Evolutionary conservation across 2,113 vertebrate species (phyloP).

Genomic region (Urocynchramus pylzowi): DNA sequence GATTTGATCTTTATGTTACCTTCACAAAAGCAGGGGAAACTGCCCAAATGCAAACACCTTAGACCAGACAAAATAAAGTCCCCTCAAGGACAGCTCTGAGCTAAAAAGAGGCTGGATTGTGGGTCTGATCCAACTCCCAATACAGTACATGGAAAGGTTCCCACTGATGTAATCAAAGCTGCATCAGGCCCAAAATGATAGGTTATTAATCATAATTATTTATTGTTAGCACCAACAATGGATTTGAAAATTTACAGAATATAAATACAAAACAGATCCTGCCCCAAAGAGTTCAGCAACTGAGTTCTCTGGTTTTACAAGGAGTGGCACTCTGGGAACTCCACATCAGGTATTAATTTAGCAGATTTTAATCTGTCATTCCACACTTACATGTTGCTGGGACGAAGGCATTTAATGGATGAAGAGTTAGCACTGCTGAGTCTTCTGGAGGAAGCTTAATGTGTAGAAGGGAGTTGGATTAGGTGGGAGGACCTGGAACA

Average conservation of each 20-base stretch:
- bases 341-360: conserved; percentile 39
- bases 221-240: conserved; percentile 40
- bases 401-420: background rate
- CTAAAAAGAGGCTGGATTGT: background rate
- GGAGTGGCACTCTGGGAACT: background rate
- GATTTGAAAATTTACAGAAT: conserved; percentile 10
- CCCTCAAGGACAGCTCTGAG: background rate
- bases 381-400: background rate
- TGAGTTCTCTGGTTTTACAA: background rate
- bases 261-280: conserved; percentile 27
- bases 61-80: conserved; percentile 1
- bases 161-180: conserved; percentile 33
- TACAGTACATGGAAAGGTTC: conserved; percentile 4
- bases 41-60: background rate
- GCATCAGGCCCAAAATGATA: conserved; percentile 7
- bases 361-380: conserved; percentile 22
- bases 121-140: conserved; percentile 24
- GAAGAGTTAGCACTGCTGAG: background rate
- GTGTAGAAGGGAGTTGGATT: background rate
- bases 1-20: background rate
- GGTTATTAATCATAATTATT: conserved; percentile 23
- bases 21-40: background rate
- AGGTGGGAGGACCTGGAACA: background rate
- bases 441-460: background rate
- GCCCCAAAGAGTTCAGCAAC: background rate